Evolutionary conservation across 2,888 invertebrate genomes (phyloP).

Genomic region (Coelogynopora nodosa): DNA sequence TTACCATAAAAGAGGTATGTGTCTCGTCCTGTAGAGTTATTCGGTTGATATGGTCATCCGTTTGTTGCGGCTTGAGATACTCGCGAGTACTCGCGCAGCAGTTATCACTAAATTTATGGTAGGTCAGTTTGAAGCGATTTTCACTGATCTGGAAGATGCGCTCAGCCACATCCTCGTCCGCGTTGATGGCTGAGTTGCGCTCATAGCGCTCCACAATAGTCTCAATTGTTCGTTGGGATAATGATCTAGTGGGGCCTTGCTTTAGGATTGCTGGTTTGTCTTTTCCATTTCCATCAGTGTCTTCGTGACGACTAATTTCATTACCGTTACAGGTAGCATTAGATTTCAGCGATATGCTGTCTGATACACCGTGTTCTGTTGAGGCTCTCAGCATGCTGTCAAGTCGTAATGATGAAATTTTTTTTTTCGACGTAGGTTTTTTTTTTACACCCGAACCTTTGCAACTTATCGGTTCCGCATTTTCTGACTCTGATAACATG

Average conservation of each 20-base stretch:
- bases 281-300: not conserved
- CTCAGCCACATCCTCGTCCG: constrained; percentile 58
- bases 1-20: not conserved
- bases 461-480: not conserved
- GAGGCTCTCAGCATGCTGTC: too few species aligned
- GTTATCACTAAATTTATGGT: constrained; percentile 58
- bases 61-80: constrained; percentile 58
- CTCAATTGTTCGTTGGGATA: constrained; percentile 49
- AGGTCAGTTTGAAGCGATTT: constrained; percentile 58
- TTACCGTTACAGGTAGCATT: not conserved
- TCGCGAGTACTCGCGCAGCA: constrained; percentile 60
- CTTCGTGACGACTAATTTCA: not conserved
- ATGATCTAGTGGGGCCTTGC: not conserved
- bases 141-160: constrained; percentile 56
- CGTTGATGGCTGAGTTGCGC: constrained; percentile 53
- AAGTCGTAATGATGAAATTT: too few species aligned
- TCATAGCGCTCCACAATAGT: constrained; percentile 59
- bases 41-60: constrained; percentile 51
- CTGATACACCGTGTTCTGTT: too few species aligned
- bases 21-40: not conserved
- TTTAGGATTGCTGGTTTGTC: not conserved
- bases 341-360: not conserved
- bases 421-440: not conserved
- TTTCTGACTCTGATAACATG: not conserved
- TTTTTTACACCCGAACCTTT: not conserved